Evolutionary conservation across 2,888 invertebrate species (phyloP).

Genomic region (Barypeithes pellucidus): DNA sequence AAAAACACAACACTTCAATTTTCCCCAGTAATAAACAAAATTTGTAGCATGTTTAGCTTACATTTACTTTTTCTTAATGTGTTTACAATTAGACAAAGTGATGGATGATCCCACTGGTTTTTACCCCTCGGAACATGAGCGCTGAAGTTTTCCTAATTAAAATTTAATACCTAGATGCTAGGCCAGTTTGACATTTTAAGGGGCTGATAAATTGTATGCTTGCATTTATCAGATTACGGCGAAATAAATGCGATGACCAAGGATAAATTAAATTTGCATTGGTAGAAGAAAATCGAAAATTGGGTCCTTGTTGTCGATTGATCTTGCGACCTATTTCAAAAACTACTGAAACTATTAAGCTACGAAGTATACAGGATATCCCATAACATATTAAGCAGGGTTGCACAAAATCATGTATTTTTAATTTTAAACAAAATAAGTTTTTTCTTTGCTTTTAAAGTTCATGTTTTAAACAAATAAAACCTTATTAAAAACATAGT

Average conservation of each 20-base stretch:
- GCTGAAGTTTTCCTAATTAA: constrained; percentile 43
- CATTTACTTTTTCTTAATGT: constrained; percentile 6
- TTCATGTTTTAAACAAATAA: no score
- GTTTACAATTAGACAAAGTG: not conserved
- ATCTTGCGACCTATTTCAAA: no score
- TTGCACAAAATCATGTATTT: no score
- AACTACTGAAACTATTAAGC: no score
- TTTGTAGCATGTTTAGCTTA: not conserved
- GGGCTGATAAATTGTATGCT: constrained; percentile 6
- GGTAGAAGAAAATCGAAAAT: no score
- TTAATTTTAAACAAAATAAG: no score
- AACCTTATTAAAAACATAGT: no score
- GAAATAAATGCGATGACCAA: not conserved
- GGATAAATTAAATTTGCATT: not conserved
- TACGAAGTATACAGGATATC: no score
- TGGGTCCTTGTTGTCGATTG: no score
- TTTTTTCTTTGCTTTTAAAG: no score
- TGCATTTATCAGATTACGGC: not conserved
- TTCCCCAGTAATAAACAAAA: not conserved
- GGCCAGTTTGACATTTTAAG: constrained; percentile 22
- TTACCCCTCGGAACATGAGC: constrained; percentile 32
- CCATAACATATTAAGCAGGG: no score
- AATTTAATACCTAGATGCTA: constrained; percentile 33
- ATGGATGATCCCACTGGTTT: constrained; percentile 21
- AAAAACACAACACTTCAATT: constrained; percentile 1